A percentile compares a stretch with the other conserved stretches of the same genome.
Evolutionary conservation across 2,113 vertebrate species (phyloP).

Genomic region (Neotoma lepida): DNA sequence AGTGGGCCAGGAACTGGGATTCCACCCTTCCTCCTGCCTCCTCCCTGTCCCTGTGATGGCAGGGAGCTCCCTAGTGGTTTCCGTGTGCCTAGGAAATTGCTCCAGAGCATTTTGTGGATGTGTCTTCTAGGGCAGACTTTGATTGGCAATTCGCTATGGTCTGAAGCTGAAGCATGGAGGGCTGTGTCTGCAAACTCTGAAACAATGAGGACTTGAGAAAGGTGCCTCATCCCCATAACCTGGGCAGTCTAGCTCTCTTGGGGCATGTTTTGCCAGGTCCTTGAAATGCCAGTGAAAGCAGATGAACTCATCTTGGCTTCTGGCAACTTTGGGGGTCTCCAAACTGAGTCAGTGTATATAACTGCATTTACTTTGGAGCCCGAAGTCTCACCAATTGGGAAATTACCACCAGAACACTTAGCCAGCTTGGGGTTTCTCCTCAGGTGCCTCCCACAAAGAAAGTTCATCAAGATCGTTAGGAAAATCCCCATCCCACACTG

Average conservation of each 20-base stretch:
- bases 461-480: rapidly evolving
- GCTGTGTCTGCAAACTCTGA: neutral
- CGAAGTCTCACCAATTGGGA: rapidly evolving
- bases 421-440: neutral
- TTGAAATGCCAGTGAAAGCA: neutral
- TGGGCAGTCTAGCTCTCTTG: rapidly evolving
- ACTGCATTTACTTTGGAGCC: rapidly evolving
- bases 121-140: rapidly evolving
- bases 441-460: rapidly evolving
- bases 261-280: neutral
- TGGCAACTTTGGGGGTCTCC: neutral
- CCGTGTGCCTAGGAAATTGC: neutral
- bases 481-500: rapidly evolving
- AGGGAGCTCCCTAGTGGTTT: too few species aligned
- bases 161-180: rapidly evolving
- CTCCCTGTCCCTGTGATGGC: neutral
- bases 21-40: rapidly evolving
- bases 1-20: too few species aligned
- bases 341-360: neutral
- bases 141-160: too few species aligned
- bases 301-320: neutral
- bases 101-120: neutral
- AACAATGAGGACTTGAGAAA: neutral
- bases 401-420: rapidly evolving
- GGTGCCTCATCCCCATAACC: rapidly evolving